Conservation (phyloP, 2,797 vertebrate species). For the Sebastes taczanowskii region DNA sequence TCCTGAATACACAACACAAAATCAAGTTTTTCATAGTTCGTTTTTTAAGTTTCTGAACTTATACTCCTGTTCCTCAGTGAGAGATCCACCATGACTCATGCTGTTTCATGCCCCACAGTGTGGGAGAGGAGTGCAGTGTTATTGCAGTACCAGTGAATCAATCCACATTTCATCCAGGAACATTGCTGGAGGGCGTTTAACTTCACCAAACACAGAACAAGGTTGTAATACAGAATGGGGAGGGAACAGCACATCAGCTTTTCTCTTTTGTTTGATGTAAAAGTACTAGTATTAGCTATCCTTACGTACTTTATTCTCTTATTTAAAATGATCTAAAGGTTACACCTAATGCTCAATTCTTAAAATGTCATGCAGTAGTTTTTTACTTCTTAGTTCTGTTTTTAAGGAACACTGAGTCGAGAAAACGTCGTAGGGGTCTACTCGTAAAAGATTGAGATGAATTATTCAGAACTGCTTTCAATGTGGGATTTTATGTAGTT, state of each 20-base stretch:
- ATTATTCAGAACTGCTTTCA: slow-evolving; percentile 36
- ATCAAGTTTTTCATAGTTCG: no score
- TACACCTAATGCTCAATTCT: not conserved
- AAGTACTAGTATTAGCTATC: no score
- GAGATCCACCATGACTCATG: not conserved
- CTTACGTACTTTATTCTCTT: not conserved
- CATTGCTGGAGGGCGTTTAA: not conserved
- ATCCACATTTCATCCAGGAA: not conserved
- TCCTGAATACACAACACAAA: not conserved
- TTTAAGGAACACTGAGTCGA: not conserved
- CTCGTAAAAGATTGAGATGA: not conserved
- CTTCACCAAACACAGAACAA: not conserved
- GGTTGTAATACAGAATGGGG: not conserved
- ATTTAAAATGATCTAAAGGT: not conserved
- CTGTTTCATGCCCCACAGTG: not conserved
- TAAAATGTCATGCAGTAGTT: not conserved
- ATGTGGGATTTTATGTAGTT: not conserved
- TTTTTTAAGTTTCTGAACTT: not conserved
- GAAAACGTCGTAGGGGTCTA: not conserved
- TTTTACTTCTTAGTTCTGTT: not conserved
- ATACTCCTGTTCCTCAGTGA: not conserved
- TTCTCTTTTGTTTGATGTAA: not conserved
- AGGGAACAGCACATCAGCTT: not conserved
- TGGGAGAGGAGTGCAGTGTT: slow-evolving; percentile 4
- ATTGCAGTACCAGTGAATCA: not conserved